A percentile compares a stretch with the other conserved stretches of the same genome.
Conservation (phyloP, 2,888 invertebrate species). For the Pyrocoelia pectoralis region DNA sequence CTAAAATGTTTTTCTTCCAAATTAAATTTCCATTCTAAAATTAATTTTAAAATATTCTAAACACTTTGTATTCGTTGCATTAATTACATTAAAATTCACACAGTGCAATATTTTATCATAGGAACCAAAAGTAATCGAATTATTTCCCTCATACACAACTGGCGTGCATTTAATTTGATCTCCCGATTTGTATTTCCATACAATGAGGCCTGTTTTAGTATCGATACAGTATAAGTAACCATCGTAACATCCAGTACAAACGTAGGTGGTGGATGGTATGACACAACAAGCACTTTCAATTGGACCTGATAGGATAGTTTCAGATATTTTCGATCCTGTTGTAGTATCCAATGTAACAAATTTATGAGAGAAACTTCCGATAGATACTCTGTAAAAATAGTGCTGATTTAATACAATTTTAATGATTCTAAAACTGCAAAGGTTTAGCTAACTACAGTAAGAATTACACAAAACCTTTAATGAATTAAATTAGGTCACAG, state of each 20-base stretch:
- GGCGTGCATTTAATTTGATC: constrained; percentile 74
- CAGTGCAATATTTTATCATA: constrained; percentile 75
- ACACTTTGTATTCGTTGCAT: constrained; percentile 15
- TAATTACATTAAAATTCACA: constrained; percentile 63
- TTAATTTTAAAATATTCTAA: constrained; percentile 19
- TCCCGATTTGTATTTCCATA: constrained; percentile 70
- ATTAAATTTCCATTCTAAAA: constrained; percentile 63
- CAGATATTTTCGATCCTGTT: constrained; percentile 63
- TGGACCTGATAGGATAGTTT: constrained; percentile 68
- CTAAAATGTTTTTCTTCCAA: constrained; percentile 56
- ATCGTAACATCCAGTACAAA: constrained; percentile 82
- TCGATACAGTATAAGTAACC: constrained; percentile 74
- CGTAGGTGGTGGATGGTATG: constrained; percentile 58
- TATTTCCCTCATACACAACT: constrained; percentile 54
- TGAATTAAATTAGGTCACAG: too few species aligned
- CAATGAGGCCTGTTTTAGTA: constrained; percentile 62
- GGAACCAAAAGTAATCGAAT: constrained; percentile 70
- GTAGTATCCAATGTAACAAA: constrained; percentile 67
- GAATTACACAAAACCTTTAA: too few species aligned
- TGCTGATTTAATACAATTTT: not conserved
- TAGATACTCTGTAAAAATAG: constrained; percentile 55
- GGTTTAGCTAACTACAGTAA: too few species aligned
- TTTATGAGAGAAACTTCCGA: constrained; percentile 79
- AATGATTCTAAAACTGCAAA: too few species aligned
- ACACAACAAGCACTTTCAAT: constrained; percentile 69